Conservation (phyloP, 92 coral and sea anemone species). For the Siderastrea radians region DNA sequence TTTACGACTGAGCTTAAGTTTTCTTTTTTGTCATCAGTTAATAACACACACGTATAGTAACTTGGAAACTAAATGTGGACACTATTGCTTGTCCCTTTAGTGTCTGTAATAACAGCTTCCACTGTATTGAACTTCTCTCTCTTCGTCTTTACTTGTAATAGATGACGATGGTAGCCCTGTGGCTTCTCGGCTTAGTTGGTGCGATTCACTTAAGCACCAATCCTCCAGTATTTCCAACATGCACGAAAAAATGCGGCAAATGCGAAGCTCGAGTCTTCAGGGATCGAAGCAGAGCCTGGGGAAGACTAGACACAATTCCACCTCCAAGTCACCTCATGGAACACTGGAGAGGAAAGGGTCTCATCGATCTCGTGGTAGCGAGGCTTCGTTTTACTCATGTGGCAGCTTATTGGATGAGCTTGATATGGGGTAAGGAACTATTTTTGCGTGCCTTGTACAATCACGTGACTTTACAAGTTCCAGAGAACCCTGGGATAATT, state of each 20-base stretch:
- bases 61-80: no score
- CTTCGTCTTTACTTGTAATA: not conserved
- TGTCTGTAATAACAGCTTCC: not conserved
- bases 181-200: slow-evolving; percentile 74
- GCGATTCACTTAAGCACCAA: slow-evolving; percentile 67
- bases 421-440: slow-evolving; percentile 47
- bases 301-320: slow-evolving; percentile 49
- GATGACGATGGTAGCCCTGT: slow-evolving; percentile 29
- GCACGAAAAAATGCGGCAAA: slow-evolving; percentile 70
- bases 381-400: slow-evolving; percentile 97
- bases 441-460: not conserved
- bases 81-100: not conserved
- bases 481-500: not conserved
- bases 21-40: no score
- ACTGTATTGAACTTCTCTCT: not conserved
- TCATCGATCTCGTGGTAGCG: slow-evolving; percentile 80
- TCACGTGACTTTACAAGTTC: not conserved
- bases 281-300: slow-evolving; percentile 79
- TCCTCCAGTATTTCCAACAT: slow-evolving; percentile 76
- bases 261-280: slow-evolving; percentile 70
- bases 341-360: slow-evolving; percentile 68
- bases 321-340: slow-evolving; percentile 42
- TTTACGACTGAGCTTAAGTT: no score
- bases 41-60: no score
- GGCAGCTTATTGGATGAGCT: slow-evolving; percentile 90